A percentile compares a stretch with the other conserved stretches of the same genome.
Evolutionary conservation across 2,113 vertebrate species (phyloP).

Genomic region (Hippocampus barbouri): DNA sequence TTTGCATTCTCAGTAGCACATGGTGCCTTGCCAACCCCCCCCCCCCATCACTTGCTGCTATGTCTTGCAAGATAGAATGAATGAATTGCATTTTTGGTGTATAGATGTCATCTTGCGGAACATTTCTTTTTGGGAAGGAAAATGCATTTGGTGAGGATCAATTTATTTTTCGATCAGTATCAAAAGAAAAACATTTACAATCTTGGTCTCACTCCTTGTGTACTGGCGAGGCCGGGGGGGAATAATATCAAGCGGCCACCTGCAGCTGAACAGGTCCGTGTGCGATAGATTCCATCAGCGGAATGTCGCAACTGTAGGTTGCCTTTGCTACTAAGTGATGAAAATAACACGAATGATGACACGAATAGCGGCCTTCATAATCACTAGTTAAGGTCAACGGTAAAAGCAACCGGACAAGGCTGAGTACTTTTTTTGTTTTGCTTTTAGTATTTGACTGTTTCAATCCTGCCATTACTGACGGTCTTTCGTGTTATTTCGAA

Average conservation of each 20-base stretch:
- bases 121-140: conserved; percentile 34
- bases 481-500: conserved; percentile 66
- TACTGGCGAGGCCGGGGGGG: conserved; percentile 45
- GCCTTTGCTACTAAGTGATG: conserved; percentile 23
- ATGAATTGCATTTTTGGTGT: conserved; percentile 30
- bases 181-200: conserved; percentile 33
- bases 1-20: not conserved
- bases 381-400: not conserved
- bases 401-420: not conserved
- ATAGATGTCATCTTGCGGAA: conserved; percentile 41
- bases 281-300: conserved; percentile 60
- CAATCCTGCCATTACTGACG: not conserved
- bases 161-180: conserved; percentile 67
- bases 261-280: conserved; percentile 46
- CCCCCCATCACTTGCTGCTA: conserved; percentile 18
- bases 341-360: not conserved
- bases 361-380: not conserved
- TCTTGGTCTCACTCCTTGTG: conserved; percentile 31
- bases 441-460: conserved; percentile 42
- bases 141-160: conserved; percentile 48
- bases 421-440: not conserved
- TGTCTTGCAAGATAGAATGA: conserved; percentile 32
- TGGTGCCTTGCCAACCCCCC: not conserved
- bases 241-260: conserved; percentile 49
- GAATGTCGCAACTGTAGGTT: conserved; percentile 58